Percentiles rank a stretch among this genome's conserved stretches.
Conservation (phyloP, 1,140 invertebrate species). For the Spodoptera frugiperda region DNA sequence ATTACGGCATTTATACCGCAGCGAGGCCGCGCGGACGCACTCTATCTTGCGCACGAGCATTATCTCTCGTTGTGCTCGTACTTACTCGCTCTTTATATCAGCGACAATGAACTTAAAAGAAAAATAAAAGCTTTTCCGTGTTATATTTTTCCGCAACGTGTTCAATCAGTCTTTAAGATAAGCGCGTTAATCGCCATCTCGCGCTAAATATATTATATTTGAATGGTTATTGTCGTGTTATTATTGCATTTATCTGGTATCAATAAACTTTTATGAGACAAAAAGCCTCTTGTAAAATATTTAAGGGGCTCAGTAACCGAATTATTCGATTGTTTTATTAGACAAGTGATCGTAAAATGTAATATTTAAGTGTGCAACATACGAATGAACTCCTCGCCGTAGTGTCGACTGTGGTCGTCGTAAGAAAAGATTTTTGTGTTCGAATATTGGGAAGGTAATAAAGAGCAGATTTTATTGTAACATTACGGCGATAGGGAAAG, state of each 20-base stretch:
- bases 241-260: constrained; percentile 48
- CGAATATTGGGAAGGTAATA: constrained; percentile 46
- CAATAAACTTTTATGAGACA: constrained; percentile 53
- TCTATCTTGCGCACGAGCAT: constrained; percentile 64
- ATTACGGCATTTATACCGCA: constrained; percentile 81
- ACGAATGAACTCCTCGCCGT: constrained; percentile 47
- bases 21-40: constrained; percentile 70
- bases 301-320: constrained; percentile 53
- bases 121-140: constrained; percentile 74
- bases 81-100: constrained; percentile 47
- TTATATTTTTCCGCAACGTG: constrained; percentile 58
- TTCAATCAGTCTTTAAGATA: constrained; percentile 45
- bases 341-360: constrained; percentile 74
- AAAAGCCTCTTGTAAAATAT: constrained; percentile 56
- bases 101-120: constrained; percentile 68
- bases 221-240: constrained; percentile 9
- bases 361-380: constrained; percentile 61
- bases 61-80: constrained; percentile 56
- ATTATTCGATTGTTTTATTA: constrained; percentile 81
- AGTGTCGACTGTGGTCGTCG: constrained; percentile 59
- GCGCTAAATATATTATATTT: constrained; percentile 18
- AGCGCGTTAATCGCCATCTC: neutral
- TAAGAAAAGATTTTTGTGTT: constrained; percentile 73
- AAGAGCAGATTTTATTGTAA: constrained; percentile 34
- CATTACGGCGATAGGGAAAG: constrained; percentile 33